phyloP scores from a whole-genome alignment of 1,140 invertebrate genomes.

The Pantala flavescens region DNA sequence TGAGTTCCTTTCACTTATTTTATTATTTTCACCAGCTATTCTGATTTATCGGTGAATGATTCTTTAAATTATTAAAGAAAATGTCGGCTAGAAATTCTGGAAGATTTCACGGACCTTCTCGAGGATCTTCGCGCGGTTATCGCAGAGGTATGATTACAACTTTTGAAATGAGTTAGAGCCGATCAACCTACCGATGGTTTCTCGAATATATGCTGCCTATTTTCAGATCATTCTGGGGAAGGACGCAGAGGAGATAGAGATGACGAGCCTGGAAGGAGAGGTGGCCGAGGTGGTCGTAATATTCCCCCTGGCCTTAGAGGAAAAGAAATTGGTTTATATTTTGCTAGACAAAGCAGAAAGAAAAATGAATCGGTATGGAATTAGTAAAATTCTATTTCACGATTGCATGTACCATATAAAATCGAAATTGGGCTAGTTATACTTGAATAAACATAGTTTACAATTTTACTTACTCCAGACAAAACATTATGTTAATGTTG shows the following conservation, averaged over 20 bases:
- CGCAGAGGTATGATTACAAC: too few relatives aligned
- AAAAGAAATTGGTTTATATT: not conserved
- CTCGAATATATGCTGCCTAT: not conserved
- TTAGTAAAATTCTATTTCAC: not conserved
- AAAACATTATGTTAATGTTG: not conserved
- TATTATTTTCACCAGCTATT: too few relatives aligned
- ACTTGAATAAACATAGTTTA: not conserved
- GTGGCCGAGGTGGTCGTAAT: not conserved
- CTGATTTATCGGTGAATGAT: too few relatives aligned
- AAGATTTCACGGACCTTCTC: too few relatives aligned
- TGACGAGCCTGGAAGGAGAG: not conserved
- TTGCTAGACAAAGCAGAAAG: not conserved
- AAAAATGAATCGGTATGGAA: not conserved
- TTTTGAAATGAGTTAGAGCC: too few relatives aligned
- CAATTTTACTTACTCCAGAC: not conserved
- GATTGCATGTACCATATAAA: not conserved
- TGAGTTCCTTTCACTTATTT: too few relatives aligned
- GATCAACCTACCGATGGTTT: too few relatives aligned
- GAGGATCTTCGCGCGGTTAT: too few relatives aligned
- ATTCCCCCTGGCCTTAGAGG: not conserved
- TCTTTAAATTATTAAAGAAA: too few relatives aligned
- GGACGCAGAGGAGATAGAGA: not conserved
- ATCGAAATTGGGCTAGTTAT: not conserved
- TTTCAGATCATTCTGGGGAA: not conserved
- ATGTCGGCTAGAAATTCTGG: too few relatives aligned